phyloP scores from a whole-genome alignment of 2,113 vertebrate species.

The Lagopus leucura region DNA sequence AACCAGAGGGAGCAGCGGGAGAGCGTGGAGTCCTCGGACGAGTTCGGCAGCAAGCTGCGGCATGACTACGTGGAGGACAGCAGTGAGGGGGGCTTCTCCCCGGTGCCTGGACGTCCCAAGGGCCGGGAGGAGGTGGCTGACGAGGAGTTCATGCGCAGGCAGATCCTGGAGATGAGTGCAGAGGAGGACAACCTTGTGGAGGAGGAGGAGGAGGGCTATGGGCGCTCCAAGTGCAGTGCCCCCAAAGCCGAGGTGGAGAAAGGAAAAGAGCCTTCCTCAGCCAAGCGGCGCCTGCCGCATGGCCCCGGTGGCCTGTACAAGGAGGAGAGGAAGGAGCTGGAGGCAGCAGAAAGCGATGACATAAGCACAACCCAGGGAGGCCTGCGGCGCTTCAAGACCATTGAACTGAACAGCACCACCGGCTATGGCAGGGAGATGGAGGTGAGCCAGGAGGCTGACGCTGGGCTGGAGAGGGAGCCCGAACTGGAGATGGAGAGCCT shows the following conservation, averaged over 20 bases:
- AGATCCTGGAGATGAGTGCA: slow-evolving; percentile 98
- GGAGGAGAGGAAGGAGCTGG: slow-evolving; percentile 82
- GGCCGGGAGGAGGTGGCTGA: slow-evolving; percentile 84
- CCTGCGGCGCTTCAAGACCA: slow-evolving; percentile 95
- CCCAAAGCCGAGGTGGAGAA: slow-evolving; percentile 84
- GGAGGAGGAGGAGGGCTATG: slow-evolving; percentile 84
- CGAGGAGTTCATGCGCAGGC: slow-evolving; percentile 97
- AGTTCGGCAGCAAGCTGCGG: slow-evolving; percentile 93
- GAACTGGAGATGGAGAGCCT: slow-evolving; percentile 99
- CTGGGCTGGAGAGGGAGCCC: slow-evolving; percentile 90
- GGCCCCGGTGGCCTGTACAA: slow-evolving; percentile 87
- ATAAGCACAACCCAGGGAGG: slow-evolving; percentile 89
- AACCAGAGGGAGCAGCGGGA: slow-evolving; percentile 82
- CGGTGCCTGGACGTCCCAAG: slow-evolving; percentile 84
- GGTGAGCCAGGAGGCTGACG: slow-evolving; percentile 85
- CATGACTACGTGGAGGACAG: slow-evolving; percentile 97
- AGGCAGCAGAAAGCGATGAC: slow-evolving; percentile 78
- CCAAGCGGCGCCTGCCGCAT: slow-evolving; percentile 86
- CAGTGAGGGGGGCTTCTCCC: slow-evolving; percentile 93
- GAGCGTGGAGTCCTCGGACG: slow-evolving; percentile 89
- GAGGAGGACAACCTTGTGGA: slow-evolving; percentile 93
- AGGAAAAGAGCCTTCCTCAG: slow-evolving; percentile 76
- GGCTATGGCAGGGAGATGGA: slow-evolving; percentile 90
- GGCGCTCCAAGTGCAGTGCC: slow-evolving; percentile 67
- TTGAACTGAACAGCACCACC: slow-evolving; percentile 94